Conservation (phyloP, 92 coral and sea anemone genomes). For the Epizoanthus stellaris region DNA sequence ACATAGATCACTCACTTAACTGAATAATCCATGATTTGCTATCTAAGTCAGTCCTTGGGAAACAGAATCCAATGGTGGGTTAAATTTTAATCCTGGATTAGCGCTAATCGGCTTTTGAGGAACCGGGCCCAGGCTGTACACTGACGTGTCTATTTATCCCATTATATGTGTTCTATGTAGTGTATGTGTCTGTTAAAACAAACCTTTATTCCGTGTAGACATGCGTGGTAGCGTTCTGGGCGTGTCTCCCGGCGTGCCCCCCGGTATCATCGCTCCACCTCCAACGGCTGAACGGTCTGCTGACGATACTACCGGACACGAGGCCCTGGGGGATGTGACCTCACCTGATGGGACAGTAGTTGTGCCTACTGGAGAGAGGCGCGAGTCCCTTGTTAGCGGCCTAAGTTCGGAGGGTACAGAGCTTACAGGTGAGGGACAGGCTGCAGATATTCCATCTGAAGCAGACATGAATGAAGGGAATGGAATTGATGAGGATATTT, state of each 20-base stretch:
- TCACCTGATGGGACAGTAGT: slow-evolving; percentile 35
- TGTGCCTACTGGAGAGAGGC: slow-evolving; percentile 31
- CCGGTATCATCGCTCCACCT: slow-evolving; percentile 76
- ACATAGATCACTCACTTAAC: too few species aligned
- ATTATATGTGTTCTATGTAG: too few species aligned
- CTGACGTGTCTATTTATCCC: too few species aligned
- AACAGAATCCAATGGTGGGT: too few species aligned
- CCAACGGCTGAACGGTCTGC: slow-evolving; percentile 60
- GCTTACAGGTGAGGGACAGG: neutral
- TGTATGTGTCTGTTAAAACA: too few species aligned
- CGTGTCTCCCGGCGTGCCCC: slow-evolving; percentile 58
- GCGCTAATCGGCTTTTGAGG: too few species aligned
- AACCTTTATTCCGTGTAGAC: neutral
- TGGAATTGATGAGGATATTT: slow-evolving; percentile 20
- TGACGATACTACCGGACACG: neutral
- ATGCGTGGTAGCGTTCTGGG: slow-evolving; percentile 6
- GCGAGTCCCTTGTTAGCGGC: slow-evolving; percentile 26
- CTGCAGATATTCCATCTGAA: slow-evolving; percentile 12
- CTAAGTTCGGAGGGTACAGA: slow-evolving; percentile 23
- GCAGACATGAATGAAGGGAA: neutral
- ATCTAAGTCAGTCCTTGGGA: too few species aligned
- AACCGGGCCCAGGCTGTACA: too few species aligned
- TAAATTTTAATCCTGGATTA: too few species aligned
- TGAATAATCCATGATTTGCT: too few species aligned
- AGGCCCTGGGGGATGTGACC: neutral